phyloP scores from a whole-genome alignment of 2,888 invertebrate species.

The Stenodera caucasica region DNA sequence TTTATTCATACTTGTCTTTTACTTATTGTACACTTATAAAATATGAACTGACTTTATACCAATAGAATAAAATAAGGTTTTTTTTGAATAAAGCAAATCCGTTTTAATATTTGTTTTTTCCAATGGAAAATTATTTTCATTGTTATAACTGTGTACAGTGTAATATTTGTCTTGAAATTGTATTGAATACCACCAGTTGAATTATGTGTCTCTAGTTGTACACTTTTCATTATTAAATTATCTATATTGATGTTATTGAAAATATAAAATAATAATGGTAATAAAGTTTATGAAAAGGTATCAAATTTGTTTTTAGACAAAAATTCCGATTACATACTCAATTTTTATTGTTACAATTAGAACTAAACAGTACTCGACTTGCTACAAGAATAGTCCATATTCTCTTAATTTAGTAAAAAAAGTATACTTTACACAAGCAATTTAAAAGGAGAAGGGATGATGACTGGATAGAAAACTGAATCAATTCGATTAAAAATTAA shows the following conservation, averaged over 20 bases:
- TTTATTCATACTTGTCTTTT: conserved; percentile 19
- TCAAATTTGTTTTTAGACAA: background rate
- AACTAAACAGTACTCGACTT: conserved; percentile 55
- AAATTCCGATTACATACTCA: conserved; percentile 46
- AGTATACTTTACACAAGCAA: conserved; percentile 53
- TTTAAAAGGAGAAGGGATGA: conserved; percentile 28
- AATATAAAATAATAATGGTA: conserved; percentile 26
- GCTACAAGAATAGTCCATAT: conserved; percentile 57
- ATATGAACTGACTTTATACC: conserved; percentile 24
- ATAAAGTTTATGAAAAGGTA: conserved; percentile 23
- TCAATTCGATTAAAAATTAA: conserved; percentile 16
- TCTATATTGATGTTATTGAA: conserved; percentile 35
- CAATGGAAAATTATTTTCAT: background rate
- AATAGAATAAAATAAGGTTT: conserved; percentile 11
- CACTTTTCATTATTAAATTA: conserved; percentile 24
- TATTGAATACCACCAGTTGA: conserved; percentile 19
- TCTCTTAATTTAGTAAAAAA: conserved; percentile 54
- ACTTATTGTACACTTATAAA: conserved; percentile 12
- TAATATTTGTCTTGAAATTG: conserved; percentile 16
- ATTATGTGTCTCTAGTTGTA: conserved; percentile 27
- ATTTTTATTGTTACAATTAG: conserved; percentile 53
- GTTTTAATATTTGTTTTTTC: no score
- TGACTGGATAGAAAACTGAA: conserved; percentile 13
- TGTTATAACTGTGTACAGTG: conserved; percentile 23
- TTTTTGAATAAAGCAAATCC: no score